phyloP scores from a whole-genome alignment of 1,140 invertebrate genomes.

The Drosophila seguyi region DNA sequence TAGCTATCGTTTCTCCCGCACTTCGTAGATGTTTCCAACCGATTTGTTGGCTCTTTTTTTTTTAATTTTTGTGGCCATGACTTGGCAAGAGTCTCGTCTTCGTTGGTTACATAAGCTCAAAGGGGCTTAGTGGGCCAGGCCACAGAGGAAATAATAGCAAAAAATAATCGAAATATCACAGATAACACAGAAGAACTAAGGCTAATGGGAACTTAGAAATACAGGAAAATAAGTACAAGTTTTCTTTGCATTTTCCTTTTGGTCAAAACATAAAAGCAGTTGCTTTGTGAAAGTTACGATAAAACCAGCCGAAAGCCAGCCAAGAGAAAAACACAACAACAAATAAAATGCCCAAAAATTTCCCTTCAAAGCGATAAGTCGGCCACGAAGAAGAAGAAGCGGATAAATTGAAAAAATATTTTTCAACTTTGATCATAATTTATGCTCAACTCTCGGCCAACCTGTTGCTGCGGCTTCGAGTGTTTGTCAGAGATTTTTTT shows the following conservation, averaged over 20 bases:
- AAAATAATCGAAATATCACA: background rate
- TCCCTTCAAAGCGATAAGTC: slow-evolving; percentile 58
- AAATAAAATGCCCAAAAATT: slow-evolving; percentile 44
- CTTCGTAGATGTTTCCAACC: slow-evolving; percentile 12
- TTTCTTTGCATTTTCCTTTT: slow-evolving; percentile 8
- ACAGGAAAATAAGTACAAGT: slow-evolving; percentile 7
- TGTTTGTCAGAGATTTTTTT: slow-evolving; percentile 21
- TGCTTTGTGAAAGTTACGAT: slow-evolving; percentile 62
- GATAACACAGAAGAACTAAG: slow-evolving; percentile 3
- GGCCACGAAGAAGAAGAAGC: slow-evolving; percentile 40
- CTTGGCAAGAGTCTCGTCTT: slow-evolving; percentile 19
- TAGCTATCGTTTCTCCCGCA: slow-evolving; percentile 4
- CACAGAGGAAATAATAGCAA: background rate
- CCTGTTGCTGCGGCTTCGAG: slow-evolving; percentile 36
- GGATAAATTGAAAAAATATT: slow-evolving; percentile 51
- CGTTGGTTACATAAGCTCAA: slow-evolving; percentile 36
- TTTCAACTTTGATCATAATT: slow-evolving; percentile 62
- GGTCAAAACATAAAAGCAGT: slow-evolving; percentile 10
- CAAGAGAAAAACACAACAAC: slow-evolving; percentile 5
- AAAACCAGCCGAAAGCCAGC: slow-evolving; percentile 14
- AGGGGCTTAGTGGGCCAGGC: slow-evolving; percentile 28
- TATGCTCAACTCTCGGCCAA: slow-evolving; percentile 53
- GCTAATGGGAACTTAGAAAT: background rate
- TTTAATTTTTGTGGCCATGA: slow-evolving; percentile 17
- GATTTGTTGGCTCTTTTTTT: slow-evolving; percentile 13